Evolutionary conservation across 2,888 invertebrate species (phyloP).

Genomic region (Apomyelois bistriatella): DNA sequence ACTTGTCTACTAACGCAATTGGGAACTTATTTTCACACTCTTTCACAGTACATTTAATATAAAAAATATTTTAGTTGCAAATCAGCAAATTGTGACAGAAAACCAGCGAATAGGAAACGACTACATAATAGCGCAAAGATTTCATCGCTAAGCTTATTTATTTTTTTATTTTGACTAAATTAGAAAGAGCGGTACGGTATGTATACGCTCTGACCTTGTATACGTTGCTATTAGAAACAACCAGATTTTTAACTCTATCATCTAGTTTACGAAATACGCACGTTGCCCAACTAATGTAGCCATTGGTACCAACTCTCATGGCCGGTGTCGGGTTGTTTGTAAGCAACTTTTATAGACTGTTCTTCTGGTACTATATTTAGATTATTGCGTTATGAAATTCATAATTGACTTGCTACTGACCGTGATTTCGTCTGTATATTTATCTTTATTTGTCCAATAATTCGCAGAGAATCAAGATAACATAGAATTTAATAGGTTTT

Average conservation of each 20-base stretch:
- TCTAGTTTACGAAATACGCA: slow-evolving; percentile 4
- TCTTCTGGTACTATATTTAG: background rate
- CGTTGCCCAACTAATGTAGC: slow-evolving; percentile 1
- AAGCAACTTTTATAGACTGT: background rate
- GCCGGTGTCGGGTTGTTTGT: background rate
- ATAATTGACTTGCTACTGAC: too few relatives aligned
- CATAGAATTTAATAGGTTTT: too few relatives aligned
- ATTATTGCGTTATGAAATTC: background rate
- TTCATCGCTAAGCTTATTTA: background rate
- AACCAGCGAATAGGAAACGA: background rate
- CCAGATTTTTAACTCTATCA: slow-evolving; percentile 9
- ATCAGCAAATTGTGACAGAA: background rate
- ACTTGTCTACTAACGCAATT: too few relatives aligned
- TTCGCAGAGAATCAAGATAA: too few relatives aligned
- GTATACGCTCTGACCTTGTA: background rate
- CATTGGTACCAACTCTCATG: background rate
- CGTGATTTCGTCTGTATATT: too few relatives aligned
- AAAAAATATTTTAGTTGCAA: too few relatives aligned
- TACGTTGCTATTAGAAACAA: background rate
- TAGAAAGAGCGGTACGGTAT: slow-evolving; percentile 5
- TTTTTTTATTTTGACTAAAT: slow-evolving; percentile 2
- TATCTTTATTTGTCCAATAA: too few relatives aligned
- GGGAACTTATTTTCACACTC: too few relatives aligned
- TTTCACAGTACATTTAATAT: too few relatives aligned
- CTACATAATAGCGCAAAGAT: background rate